Evolutionary conservation across 2,113 vertebrate species (phyloP), one percentile per base, ranked within the genome.

Genomic region (Myrmophylax atrothorax): DNA sequence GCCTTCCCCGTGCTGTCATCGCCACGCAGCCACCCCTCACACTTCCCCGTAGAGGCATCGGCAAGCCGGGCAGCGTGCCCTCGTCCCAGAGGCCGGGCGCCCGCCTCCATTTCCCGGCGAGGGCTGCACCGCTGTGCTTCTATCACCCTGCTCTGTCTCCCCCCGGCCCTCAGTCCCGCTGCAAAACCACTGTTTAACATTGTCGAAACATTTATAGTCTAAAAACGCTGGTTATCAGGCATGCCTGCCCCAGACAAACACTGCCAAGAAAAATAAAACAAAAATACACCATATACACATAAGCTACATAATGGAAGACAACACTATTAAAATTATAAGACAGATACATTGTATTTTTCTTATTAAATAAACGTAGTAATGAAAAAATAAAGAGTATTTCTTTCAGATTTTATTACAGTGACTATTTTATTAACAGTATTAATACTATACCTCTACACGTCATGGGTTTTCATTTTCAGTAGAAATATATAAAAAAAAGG

Each of bases 381-480:
- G 55, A 72, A 87, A 96, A 95, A 98, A 95, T 63, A 97, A 97
- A 28, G 75, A 98, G 38, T 76, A 87, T 97, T 94, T 97, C 80
- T 90, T 97, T 88, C 86, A 97, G 35, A 37, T 92, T 98, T 98
- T 97, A 95, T 97, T 97, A 97, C 96, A 98, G 97, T 97, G 97
- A 98, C 96, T 98, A 96, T 96, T 98, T 98, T 98, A 98, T 98
- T 98, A 98, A 97, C 94, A 97, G 94, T 94, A 96, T 96, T 96
- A 97, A 97, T 96, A 96, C 90, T 96, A 97, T 92, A 84, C 91
- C 96, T 97, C 97, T 98, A 98, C 95, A 98, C 33, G n/a, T 97
- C 96, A 97, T 81, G 96, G 90, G 76, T 83, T 97, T 97, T 96
- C 90, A 94, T 86, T 96, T 97, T 98, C 97, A 97, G 95, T 97